phyloP scores from a whole-genome alignment of 2,113 vertebrate genomes.

The Prinia subflava region DNA sequence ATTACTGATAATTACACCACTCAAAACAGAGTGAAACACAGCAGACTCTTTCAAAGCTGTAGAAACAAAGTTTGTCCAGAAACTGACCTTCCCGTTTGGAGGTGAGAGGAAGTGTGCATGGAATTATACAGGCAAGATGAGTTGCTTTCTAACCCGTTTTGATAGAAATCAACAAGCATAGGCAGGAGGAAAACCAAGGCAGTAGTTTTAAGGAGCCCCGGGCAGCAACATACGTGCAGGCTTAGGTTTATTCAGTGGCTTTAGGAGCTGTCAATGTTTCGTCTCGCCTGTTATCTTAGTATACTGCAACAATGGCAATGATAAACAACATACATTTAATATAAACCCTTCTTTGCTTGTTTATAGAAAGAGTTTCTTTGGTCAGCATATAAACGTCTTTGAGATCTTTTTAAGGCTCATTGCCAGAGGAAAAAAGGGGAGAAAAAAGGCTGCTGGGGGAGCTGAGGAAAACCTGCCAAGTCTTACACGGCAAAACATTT shows the following conservation, averaged over 20 bases:
- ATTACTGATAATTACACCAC: slow-evolving; percentile 75
- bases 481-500: neutral
- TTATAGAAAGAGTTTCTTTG: slow-evolving; percentile 54
- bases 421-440: neutral
- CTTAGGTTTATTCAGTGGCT: slow-evolving; percentile 14
- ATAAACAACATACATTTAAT: slow-evolving; percentile 49
- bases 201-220: slow-evolving; percentile 1
- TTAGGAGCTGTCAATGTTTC: slow-evolving; percentile 35
- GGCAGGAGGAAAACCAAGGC: slow-evolving; percentile 19
- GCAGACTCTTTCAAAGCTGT: slow-evolving; percentile 64
- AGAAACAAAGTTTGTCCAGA: slow-evolving; percentile 70
- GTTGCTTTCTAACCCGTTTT: slow-evolving; percentile 62
- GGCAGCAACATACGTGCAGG: slow-evolving; percentile 21
- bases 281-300: slow-evolving; percentile 50
- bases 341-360: slow-evolving; percentile 54
- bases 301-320: slow-evolving; percentile 53
- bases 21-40: slow-evolving; percentile 73
- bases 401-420: slow-evolving; percentile 35
- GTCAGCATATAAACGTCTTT: slow-evolving; percentile 47
- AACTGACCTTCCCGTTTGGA: slow-evolving; percentile 69
- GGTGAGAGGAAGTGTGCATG: slow-evolving; percentile 72
- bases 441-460: neutral
- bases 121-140: slow-evolving; percentile 59
- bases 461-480: slow-evolving; percentile 4
- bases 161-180: slow-evolving; percentile 65